Evolutionary conservation across 2,888 invertebrate species (phyloP).

Genomic region (Hirtodrosophila alboralis): DNA sequence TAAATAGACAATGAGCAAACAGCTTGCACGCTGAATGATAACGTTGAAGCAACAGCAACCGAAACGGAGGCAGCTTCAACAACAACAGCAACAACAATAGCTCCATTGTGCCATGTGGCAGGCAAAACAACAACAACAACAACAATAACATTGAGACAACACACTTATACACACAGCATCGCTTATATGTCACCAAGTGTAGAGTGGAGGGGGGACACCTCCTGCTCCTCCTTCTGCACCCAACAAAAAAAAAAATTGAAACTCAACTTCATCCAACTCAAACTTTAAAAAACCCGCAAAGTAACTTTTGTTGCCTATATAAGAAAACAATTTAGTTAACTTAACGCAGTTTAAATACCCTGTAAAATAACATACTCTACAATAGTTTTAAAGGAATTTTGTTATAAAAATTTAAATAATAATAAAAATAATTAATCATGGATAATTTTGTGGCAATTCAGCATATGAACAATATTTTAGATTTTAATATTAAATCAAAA

Average conservation of each 20-base stretch:
- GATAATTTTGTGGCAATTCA: no score
- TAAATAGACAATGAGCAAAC: slow-evolving; percentile 80
- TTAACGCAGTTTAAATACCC: slow-evolving; percentile 17
- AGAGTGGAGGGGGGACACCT: slow-evolving; percentile 25
- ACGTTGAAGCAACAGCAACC: slow-evolving; percentile 53
- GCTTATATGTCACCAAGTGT: slow-evolving; percentile 64
- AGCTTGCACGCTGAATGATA: slow-evolving; percentile 80
- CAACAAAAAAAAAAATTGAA: slow-evolving; percentile 16
- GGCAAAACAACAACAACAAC: slow-evolving; percentile 56
- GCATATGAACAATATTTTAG: no score
- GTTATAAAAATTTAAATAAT: no score
- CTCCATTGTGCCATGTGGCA: slow-evolving; percentile 70
- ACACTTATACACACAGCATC: slow-evolving; percentile 42
- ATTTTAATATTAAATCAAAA: no score
- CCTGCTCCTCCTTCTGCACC: neutral
- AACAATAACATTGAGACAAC: slow-evolving; percentile 28
- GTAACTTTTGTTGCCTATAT: slow-evolving; percentile 20
- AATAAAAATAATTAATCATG: no score
- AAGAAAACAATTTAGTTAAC: no score
- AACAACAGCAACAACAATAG: slow-evolving; percentile 35
- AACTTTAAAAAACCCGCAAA: slow-evolving; percentile 8
- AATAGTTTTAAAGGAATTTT: no score
- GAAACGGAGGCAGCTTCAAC: slow-evolving; percentile 40
- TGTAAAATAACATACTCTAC: slow-evolving; percentile 7
- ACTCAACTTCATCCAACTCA: slow-evolving; percentile 17